Base-by-base conservation (phyloP, 2,888 invertebrate genomes). In the Plebejus anna region DNA sequence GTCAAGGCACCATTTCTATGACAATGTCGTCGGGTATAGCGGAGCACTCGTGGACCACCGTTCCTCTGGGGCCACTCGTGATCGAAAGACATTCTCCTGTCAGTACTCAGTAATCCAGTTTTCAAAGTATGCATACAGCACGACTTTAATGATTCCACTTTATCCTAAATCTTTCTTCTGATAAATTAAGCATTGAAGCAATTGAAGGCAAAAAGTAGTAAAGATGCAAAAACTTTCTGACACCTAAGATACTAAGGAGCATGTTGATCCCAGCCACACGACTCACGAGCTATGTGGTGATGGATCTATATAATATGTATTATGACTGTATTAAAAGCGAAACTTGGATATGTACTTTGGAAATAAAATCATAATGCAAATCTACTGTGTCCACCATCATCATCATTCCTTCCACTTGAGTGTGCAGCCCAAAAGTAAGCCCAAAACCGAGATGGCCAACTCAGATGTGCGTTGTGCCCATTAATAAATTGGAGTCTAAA, bases 1-100 rank as follows among this genome's bases (percentile, higher is more conserved):
- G 51, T 73, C 36, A 73, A 73, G 73, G n/a, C 55, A 32, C 51
- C 7, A 73, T 55, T 51, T 73, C 47, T 51, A 28, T 28, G 42
- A 42, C 42, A 42, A 71, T 71, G 22, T 71, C 32, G 66, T 66
- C 66, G 32, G 13, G 11, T 32, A 66, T 36, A 66, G 28, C 28
- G 9, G 66, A 28, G 66, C 28, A 32, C 13, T 32, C 16, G 13
- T 66, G 66, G 32, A 32, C 66, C 32, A 66, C 66, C 32, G 13
- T 11, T 55, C 22, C 13, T 59, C 59, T 59, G n/a, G 2, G 9
- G 47, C 47, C 2, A 11, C 47, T 47, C 47, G 2, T 47, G 47
- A 9, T 47, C 47, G 9, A 9, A 47, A 9, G 11, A 9, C 42
- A 42, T 42, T 42, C 7, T 9, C 7, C 42, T 42, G 42, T 32